Evolutionary conservation across 2,113 vertebrate species (phyloP).

Genomic region (Himantopus leucocephalus): DNA sequence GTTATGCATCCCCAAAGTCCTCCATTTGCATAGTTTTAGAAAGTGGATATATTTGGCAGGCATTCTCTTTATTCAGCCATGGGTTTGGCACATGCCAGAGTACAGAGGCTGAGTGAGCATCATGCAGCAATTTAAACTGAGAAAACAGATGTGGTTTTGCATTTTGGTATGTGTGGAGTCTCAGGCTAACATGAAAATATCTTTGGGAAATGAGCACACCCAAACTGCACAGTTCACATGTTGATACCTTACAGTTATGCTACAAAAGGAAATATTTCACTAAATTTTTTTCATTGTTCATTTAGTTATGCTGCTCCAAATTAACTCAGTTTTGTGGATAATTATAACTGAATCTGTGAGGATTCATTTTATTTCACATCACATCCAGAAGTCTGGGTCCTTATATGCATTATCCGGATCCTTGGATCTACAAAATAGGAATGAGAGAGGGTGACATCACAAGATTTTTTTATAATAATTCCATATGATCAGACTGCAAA

Average conservation of each 20-base stretch:
- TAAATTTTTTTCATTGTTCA: too few relatives aligned
- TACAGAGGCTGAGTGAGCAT: constrained; percentile 50
- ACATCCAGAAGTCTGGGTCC: neutral
- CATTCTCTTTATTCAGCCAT: constrained; percentile 32
- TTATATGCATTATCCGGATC: neutral
- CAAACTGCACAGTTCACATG: neutral
- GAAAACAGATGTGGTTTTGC: constrained; percentile 66
- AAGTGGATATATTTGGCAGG: constrained; percentile 64
- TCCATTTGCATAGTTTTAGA: constrained; percentile 63
- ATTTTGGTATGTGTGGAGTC: constrained; percentile 44
- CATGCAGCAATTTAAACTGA: constrained; percentile 50
- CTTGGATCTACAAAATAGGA: neutral
- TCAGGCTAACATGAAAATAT: constrained; percentile 24
- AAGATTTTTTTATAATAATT: neutral
- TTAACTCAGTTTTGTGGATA: neutral
- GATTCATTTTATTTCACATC: neutral
- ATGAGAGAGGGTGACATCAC: neutral
- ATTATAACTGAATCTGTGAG: neutral
- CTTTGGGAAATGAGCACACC: constrained; percentile 11
- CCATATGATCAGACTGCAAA: neutral
- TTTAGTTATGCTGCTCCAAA: neutral
- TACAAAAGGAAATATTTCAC: neutral
- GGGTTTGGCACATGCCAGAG: constrained; percentile 54
- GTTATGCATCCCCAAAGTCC: constrained; percentile 60
- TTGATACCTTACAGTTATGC: neutral